These are phyloP conservation scores for Panthera leo DNA, from an alignment of 2,113 vertebrate species.

Conservation along the genomic window DNA sequence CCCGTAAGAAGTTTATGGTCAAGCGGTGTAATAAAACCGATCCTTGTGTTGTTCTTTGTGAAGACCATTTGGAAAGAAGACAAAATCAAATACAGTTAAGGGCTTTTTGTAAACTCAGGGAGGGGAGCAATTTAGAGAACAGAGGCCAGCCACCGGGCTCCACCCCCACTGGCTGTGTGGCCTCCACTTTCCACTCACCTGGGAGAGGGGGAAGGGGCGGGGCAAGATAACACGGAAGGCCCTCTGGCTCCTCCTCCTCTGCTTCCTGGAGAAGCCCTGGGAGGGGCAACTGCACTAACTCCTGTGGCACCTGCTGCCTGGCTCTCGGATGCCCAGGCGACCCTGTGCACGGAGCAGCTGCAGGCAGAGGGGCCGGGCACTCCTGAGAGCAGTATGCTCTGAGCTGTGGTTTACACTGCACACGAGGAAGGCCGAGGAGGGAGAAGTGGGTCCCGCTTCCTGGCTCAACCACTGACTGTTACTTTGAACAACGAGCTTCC, in stretches of 20 bases:
- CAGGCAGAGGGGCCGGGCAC: not conserved
- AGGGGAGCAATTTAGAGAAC: not conserved
- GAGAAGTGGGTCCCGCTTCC: slow-evolving; percentile 62
- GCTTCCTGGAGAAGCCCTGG: not conserved
- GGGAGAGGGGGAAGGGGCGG: not conserved
- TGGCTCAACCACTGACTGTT: slow-evolving; percentile 60
- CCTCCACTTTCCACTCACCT: not conserved
- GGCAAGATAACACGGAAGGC: not conserved
- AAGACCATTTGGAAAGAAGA: not conserved
- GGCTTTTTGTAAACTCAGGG: not conserved
- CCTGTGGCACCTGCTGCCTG: no score
- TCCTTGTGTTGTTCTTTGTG: not conserved
- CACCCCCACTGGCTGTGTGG: not conserved
- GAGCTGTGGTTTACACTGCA: not conserved
- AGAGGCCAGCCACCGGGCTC: not conserved
- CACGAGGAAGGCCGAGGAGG: not conserved
- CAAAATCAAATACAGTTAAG: not conserved
- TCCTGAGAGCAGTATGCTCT: not conserved
- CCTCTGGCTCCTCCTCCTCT: not conserved
- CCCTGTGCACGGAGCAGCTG: not conserved
- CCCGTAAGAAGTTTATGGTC: not conserved
- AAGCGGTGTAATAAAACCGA: not conserved
- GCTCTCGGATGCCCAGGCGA: not conserved
- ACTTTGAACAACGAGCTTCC: slow-evolving; percentile 63
- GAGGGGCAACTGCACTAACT: not conserved